Evolutionary conservation across 2,888 invertebrate species (phyloP).

Genomic region (Endomychus coccineus): DNA sequence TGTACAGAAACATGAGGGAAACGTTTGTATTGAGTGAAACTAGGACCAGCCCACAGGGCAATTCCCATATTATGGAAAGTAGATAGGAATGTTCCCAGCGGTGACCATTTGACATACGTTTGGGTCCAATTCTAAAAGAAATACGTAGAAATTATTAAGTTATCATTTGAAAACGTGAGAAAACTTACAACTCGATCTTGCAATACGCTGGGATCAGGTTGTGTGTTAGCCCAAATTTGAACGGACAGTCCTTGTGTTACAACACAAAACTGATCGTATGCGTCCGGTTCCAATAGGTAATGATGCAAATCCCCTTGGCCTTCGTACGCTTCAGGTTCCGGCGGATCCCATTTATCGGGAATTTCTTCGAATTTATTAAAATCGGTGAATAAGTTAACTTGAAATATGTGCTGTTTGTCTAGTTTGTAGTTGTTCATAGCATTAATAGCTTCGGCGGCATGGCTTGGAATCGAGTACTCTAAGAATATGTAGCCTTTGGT

Average conservation of each 20-base stretch:
- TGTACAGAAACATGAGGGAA: slow-evolving; percentile 87
- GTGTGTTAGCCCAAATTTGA: slow-evolving; percentile 80
- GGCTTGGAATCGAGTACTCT: slow-evolving; percentile 76
- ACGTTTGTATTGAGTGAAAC: slow-evolving; percentile 84
- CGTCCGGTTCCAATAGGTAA: slow-evolving; percentile 89
- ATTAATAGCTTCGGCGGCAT: slow-evolving; percentile 85
- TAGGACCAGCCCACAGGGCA: slow-evolving; percentile 94
- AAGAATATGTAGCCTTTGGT: slow-evolving; percentile 90
- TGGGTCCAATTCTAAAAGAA: slow-evolving; percentile 87
- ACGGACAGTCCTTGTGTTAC: slow-evolving; percentile 67
- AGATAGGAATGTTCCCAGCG: slow-evolving; percentile 90
- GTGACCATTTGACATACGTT: slow-evolving; percentile 95
- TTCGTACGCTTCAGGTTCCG: slow-evolving; percentile 80
- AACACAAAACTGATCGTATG: slow-evolving; percentile 92
- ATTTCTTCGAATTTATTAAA: slow-evolving; percentile 90
- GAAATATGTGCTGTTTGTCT: slow-evolving; percentile 91
- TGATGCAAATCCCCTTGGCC: slow-evolving; percentile 89
- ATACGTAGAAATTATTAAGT: slow-evolving; percentile 8
- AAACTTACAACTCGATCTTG: slow-evolving; percentile 72
- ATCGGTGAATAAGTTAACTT: slow-evolving; percentile 81
- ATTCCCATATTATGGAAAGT: slow-evolving; percentile 96
- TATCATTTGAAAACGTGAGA: neutral
- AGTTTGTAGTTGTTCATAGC: slow-evolving; percentile 86
- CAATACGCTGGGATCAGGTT: slow-evolving; percentile 74
- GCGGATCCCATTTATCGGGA: slow-evolving; percentile 89